Conservation (phyloP, 2,888 invertebrate genomes). For the Deroplatys truncata region DNA sequence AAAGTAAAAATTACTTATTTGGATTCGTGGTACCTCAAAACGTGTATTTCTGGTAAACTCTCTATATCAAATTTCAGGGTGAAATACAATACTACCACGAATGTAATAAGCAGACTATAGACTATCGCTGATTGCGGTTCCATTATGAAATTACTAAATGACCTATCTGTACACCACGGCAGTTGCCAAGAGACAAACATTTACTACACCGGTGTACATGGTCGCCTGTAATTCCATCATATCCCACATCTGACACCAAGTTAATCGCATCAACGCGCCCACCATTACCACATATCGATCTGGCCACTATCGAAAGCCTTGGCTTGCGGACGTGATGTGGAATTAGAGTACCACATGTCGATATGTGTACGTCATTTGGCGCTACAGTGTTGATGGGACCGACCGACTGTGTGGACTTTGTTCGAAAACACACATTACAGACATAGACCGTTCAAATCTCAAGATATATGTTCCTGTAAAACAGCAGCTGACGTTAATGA, state of each 20-base stretch:
- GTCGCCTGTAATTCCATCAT: neutral
- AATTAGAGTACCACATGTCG: neutral
- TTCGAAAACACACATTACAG: no score
- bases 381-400: neutral
- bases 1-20: no score
- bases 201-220: neutral
- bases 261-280: neutral
- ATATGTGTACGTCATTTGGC: no score
- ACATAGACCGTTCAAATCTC: no score
- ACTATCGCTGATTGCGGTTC: no score
- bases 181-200: neutral
- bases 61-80: no score
- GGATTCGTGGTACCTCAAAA: no score
- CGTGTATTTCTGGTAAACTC: no score
- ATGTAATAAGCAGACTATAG: no score
- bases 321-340: neutral
- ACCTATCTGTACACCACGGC: neutral
- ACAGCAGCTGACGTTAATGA: no score
- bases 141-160: neutral
- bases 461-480: no score
- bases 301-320: neutral
- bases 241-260: neutral
- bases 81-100: no score
- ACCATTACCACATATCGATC: neutral
- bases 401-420: neutral